Conservation (phyloP, 1,140 invertebrate species). For the Hirudo medicinalis region DNA sequence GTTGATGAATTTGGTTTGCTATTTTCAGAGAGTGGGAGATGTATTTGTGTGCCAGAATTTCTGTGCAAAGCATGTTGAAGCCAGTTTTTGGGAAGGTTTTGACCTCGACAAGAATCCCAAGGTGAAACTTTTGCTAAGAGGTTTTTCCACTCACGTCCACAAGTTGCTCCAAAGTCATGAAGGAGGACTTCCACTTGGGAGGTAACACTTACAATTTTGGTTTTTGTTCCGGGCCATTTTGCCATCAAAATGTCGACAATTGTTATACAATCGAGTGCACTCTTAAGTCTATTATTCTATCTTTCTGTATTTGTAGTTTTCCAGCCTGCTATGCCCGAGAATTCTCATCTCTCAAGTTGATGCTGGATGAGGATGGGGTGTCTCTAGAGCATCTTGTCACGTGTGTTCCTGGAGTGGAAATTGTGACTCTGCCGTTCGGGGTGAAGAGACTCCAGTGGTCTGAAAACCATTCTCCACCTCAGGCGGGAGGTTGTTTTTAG, state of each 20-base stretch:
- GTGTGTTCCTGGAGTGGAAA: slow-evolving; percentile 61
- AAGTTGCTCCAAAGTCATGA: slow-evolving; percentile 55
- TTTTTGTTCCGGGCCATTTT: not conserved
- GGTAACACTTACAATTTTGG: slow-evolving; percentile 39
- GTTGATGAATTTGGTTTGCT: too few relatives aligned
- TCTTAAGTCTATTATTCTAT: slow-evolving; percentile 12
- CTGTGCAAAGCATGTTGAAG: not conserved
- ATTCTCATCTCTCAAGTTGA: slow-evolving; percentile 42
- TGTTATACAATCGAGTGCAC: not conserved
- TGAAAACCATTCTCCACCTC: slow-evolving; percentile 35
- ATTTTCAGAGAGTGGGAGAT: too few relatives aligned
- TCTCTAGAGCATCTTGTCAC: slow-evolving; percentile 70
- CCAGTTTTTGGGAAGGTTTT: slow-evolving; percentile 17
- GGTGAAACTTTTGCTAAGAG: slow-evolving; percentile 54
- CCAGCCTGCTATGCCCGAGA: slow-evolving; percentile 62
- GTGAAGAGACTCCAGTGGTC: slow-evolving; percentile 44
- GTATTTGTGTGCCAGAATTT: not conserved
- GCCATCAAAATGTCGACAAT: not conserved
- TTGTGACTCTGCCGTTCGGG: slow-evolving; percentile 42
- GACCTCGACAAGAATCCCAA: slow-evolving; percentile 49
- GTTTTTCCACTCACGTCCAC: slow-evolving; percentile 52
- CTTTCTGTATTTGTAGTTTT: slow-evolving; percentile 47
- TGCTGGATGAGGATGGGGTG: slow-evolving; percentile 51
- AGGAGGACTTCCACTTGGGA: slow-evolving; percentile 56
- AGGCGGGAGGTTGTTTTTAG: not conserved